Base-by-base conservation (phyloP, 2,888 invertebrate species). In the Hemithea aestivaria region DNA sequence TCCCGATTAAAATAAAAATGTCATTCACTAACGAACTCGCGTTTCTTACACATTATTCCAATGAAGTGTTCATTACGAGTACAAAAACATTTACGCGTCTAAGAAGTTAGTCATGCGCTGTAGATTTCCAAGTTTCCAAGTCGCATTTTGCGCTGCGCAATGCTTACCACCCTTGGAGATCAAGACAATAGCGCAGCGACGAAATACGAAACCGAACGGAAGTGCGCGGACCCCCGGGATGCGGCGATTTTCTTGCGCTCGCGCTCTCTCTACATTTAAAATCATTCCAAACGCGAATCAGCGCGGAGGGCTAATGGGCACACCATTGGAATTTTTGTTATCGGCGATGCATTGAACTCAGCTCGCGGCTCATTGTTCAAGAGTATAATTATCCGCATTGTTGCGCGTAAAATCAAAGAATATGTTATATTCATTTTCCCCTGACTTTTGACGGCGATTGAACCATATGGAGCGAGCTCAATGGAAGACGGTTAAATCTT, bases 401-500 rank as follows among this genome's bases (percentile, higher is more conserved):
- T 84, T 73, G 69, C 66, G 65, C 66, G 64, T 58, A 66, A 77
- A 82, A 80, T 81, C 79, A 82, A 79, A 84, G 81, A 85, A 84
- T 83, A 85, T 84, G 85, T 67, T 82, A 67, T 72, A 70, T 73
- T 76, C 70, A 67, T 66, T 72, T 75, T 69, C 75, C 83, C 82
- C 79, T 79, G 83, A 84, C 76, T 83, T 82, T 73, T 83, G 77
- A 78, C 78, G 2, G 16, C 16, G 16, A 16, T 81, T 51, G 66
- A 59, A 73, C 59, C 76, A 66, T 79, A 79, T 80, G 81, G 78
- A 68, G 57, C 62, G 56, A 61, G 63, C 59, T 78, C 70, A 73
- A 74, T 75, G 58, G 66, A 71, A 72, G 75, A 84, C 87, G 85
- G 87, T 87, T 87, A 80, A 82, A 83, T 75, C 67, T 85, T 87